Conservation (phyloP, 2,888 invertebrate species). For the Lasioglossum leucozonium region DNA sequence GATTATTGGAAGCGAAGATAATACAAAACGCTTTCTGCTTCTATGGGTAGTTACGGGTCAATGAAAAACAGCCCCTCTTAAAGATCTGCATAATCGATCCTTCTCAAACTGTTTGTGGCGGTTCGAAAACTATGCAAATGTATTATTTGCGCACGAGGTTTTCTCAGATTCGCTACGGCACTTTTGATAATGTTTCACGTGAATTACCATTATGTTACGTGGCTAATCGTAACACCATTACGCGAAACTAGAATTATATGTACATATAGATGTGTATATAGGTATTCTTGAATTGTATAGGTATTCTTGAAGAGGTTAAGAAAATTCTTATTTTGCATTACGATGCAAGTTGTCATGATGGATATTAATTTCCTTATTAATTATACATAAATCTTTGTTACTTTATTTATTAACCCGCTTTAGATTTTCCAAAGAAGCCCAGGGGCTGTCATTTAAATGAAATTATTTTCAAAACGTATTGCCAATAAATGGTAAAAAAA, state of each 20-base stretch:
- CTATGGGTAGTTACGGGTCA: neutral
- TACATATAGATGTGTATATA: neutral
- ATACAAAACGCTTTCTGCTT: neutral
- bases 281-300: neutral
- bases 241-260: neutral
- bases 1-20: neutral
- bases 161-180: conserved; percentile 21
- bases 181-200: conserved; percentile 4
- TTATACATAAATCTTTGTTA: no score
- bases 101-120: conserved; percentile 12
- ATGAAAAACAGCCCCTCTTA: neutral
- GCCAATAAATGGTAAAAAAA: neutral
- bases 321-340: neutral
- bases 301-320: neutral
- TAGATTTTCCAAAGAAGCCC: neutral
- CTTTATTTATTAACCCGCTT: no score
- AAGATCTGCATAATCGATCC: neutral
- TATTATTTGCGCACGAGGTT: neutral
- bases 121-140: conserved; percentile 43
- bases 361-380: neutral
- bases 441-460: neutral
- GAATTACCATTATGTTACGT: neutral
- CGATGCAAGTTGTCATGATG: neutral
- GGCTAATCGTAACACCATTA: neutral
- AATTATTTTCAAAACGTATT: neutral